Conservation (phyloP, 2,113 vertebrate species). For the Anser brachyrhynchus region DNA sequence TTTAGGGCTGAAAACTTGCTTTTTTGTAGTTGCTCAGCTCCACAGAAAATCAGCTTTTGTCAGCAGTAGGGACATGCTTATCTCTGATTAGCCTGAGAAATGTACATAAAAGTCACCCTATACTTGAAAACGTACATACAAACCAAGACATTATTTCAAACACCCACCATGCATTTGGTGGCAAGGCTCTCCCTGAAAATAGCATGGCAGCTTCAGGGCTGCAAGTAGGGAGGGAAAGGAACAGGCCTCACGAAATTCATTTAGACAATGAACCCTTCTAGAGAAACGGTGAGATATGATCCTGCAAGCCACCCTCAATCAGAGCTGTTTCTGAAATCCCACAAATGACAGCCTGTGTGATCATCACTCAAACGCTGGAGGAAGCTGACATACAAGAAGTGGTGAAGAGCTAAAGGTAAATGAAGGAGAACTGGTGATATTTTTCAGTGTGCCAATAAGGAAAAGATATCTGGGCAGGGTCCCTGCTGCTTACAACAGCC, state of each 20-base stretch:
- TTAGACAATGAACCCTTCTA: background rate
- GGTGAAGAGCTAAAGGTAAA: background rate
- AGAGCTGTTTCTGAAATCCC: background rate
- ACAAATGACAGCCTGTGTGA: background rate
- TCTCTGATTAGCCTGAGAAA: background rate
- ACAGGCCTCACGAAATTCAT: background rate
- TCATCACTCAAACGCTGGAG: background rate
- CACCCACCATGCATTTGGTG: background rate
- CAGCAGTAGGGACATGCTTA: background rate
- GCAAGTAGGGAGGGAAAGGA: background rate
- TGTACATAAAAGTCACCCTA: background rate
- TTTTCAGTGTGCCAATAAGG: background rate
- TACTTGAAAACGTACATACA: background rate
- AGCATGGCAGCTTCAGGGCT: background rate
- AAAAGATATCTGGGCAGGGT: background rate
- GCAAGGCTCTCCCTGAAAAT: background rate
- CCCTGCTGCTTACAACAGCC: background rate
- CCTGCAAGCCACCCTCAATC: background rate
- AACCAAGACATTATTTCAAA: background rate
- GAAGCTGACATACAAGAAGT: background rate
- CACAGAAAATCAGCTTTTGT: background rate
- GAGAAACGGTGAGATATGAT: background rate
- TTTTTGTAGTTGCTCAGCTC: conserved; percentile 38
- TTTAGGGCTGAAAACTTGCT: background rate
- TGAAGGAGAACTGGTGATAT: background rate